These are phyloP conservation scores for Perithous albicinctus DNA, from an alignment of 2,888 invertebrate species.

Conservation along the genomic window DNA sequence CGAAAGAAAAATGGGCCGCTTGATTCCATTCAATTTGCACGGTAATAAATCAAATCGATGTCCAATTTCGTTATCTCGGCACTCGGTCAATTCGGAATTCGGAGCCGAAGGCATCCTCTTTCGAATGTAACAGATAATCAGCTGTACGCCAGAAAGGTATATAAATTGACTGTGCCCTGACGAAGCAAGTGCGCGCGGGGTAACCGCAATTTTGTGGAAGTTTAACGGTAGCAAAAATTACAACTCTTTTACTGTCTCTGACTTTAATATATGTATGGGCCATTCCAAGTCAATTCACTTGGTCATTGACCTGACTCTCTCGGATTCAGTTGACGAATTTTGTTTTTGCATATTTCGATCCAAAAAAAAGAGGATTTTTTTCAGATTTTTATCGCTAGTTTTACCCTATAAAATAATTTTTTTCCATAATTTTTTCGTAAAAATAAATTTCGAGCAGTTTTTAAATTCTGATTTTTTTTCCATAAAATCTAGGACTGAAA, in stretches of 20 bases:
- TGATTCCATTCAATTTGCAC: conserved; percentile 5
- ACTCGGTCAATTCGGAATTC: conserved; percentile 4
- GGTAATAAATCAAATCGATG: not conserved
- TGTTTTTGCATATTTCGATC: too few species aligned
- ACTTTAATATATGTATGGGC: not conserved
- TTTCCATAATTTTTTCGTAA: too few species aligned
- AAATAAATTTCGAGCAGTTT: too few species aligned
- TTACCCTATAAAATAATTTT: too few species aligned
- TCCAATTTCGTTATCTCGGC: conserved; percentile 21
- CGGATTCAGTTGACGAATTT: too few species aligned
- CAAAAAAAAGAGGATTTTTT: too few species aligned
- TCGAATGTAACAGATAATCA: conserved; percentile 4
- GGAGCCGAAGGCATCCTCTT: conserved; percentile 4
- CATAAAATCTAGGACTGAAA: too few species aligned
- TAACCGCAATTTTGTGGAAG: conserved; percentile 32
- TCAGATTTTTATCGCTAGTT: too few species aligned
- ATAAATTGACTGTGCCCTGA: conserved; percentile 26
- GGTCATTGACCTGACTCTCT: too few species aligned
- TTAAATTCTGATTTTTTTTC: too few species aligned
- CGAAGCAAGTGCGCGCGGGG: not conserved
- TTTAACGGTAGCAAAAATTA: conserved; percentile 34
- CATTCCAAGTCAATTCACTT: too few species aligned
- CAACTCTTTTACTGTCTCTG: not conserved
- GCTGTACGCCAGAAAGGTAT: not conserved
- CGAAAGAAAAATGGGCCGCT: not conserved